Conservation (phyloP, 1,140 invertebrate species). For the Drosophila sucinea region DNA sequence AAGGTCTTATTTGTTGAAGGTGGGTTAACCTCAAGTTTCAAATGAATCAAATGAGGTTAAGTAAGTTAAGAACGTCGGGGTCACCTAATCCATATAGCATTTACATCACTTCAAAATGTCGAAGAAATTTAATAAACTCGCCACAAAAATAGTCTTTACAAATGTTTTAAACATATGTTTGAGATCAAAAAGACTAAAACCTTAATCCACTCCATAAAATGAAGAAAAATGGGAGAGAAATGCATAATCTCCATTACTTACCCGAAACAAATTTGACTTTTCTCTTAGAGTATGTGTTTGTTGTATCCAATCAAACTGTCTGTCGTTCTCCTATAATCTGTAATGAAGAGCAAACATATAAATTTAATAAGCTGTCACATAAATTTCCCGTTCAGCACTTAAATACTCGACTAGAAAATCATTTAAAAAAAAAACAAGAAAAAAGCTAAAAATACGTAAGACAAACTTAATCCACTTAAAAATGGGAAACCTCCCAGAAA, state of each 20-base stretch:
- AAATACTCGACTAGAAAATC: conserved; percentile 55
- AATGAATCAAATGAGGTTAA: conserved; percentile 39
- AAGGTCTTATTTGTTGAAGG: conserved; percentile 34
- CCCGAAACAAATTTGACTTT: conserved; percentile 32
- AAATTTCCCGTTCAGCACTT: conserved; percentile 69
- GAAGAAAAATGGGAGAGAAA: background rate
- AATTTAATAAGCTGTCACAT: conserved; percentile 78
- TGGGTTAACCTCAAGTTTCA: conserved; percentile 29
- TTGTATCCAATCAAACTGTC: conserved; percentile 59
- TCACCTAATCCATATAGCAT: background rate
- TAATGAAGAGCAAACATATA: conserved; percentile 75
- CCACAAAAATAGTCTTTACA: conserved; percentile 4
- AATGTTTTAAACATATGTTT: conserved; percentile 12
- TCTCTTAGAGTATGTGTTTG: conserved; percentile 18
- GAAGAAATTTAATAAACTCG: background rate
- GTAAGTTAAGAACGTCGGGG: background rate
- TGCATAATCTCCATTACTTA: conserved; percentile 43
- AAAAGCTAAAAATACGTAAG: conserved; percentile 60
- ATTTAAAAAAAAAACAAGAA: conserved; percentile 26
- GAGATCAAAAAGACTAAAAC: conserved; percentile 19
- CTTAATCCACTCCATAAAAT: conserved; percentile 4
- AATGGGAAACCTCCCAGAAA: background rate
- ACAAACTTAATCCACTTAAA: conserved; percentile 57
- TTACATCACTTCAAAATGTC: conserved; percentile 3
- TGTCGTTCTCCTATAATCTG: conserved; percentile 60